phyloP scores from a whole-genome alignment of 2,888 invertebrate genomes.

The Tiliacea citrago region DNA sequence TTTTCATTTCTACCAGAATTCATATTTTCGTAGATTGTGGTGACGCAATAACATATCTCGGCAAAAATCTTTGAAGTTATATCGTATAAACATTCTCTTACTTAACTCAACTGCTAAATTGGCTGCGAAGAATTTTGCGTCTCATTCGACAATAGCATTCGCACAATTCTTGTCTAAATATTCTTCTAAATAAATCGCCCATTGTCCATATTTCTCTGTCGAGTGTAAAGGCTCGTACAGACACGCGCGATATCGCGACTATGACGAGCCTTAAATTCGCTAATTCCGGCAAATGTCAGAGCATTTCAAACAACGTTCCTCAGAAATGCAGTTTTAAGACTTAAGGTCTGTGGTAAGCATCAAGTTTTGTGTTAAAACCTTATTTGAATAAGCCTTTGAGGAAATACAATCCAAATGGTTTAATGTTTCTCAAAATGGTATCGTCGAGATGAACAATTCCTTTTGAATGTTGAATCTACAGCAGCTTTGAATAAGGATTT shows the following conservation, averaged over 20 bases:
- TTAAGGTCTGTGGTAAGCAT: conserved; percentile 8
- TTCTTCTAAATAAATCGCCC: conserved; percentile 27
- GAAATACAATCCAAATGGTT: conserved; percentile 40
- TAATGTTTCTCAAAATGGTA: conserved; percentile 37
- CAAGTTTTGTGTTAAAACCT: conserved; percentile 42
- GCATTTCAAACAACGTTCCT: conserved; percentile 34
- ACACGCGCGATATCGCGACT: too few species aligned
- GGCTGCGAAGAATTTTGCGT: conserved; percentile 34
- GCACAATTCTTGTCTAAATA: conserved; percentile 7
- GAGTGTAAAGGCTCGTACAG: too few species aligned
- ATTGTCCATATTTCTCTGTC: not conserved
- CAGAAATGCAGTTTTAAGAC: conserved; percentile 33
- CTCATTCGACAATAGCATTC: conserved; percentile 13
- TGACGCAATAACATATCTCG: not conserved
- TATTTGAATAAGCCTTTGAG: conserved; percentile 34
- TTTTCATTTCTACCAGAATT: not conserved
- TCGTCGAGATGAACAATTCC: conserved; percentile 29
- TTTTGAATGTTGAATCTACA: conserved; percentile 34
- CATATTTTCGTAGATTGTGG: not conserved
- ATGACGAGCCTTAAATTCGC: too few species aligned
- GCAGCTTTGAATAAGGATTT: conserved; percentile 20
- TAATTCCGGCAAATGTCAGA: conserved; percentile 28
- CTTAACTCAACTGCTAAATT: conserved; percentile 23
- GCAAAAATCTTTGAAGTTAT: conserved; percentile 8
- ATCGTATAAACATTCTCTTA: conserved; percentile 19